Evolutionary conservation across 2,888 invertebrate species (phyloP).

Genomic region (Carpatolechia fugitivella): DNA sequence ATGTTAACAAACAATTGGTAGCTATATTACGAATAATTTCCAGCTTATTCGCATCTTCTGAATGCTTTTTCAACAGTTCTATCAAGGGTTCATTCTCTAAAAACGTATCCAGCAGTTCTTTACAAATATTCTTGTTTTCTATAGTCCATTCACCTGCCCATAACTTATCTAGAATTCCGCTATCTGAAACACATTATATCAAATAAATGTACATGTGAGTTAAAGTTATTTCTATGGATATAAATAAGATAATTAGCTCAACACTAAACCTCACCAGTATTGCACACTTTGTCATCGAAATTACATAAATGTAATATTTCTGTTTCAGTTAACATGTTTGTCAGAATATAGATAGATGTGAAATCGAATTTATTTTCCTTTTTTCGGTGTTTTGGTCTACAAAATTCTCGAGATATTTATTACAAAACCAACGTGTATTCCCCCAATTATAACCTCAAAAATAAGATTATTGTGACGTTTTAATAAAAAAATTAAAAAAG

Average conservation of each 20-base stretch:
- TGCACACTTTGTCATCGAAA: constrained; percentile 50
- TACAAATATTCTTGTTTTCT: constrained; percentile 42
- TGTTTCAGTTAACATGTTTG: constrained; percentile 9
- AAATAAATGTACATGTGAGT: constrained; percentile 1
- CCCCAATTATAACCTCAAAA: too few species aligned
- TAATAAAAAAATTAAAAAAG: too few species aligned
- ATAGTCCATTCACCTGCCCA: constrained; percentile 57
- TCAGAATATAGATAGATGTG: too few species aligned
- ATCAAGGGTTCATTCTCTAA: constrained; percentile 43
- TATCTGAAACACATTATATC: constrained; percentile 32
- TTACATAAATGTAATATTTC: constrained; percentile 53
- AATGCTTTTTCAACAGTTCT: constrained; percentile 39
- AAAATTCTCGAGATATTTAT: too few species aligned
- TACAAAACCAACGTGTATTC: too few species aligned
- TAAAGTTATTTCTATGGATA: not conserved
- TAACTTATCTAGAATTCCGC: constrained; percentile 42
- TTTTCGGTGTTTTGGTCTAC: too few species aligned
- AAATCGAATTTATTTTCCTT: too few species aligned
- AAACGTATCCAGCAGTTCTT: constrained; percentile 47
- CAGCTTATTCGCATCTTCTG: constrained; percentile 32
- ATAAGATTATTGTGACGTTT: too few species aligned
- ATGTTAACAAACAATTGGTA: constrained; percentile 83
- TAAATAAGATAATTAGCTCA: not conserved
- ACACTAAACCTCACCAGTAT: constrained; percentile 38
- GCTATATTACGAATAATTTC: constrained; percentile 77